phyloP scores from a whole-genome alignment of 2,888 invertebrate species.

The Protula sp. region DNA sequence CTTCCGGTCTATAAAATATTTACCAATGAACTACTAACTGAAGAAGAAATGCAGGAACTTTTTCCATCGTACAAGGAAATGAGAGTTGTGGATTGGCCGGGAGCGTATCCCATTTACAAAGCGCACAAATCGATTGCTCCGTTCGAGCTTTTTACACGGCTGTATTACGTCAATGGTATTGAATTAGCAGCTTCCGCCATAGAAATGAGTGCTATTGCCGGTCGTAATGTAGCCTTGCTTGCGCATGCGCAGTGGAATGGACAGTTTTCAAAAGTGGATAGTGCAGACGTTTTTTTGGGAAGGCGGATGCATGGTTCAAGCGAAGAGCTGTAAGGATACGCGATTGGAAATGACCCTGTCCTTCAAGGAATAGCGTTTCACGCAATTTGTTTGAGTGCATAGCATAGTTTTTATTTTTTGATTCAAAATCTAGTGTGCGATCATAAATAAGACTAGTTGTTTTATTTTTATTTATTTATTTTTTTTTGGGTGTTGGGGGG shows the following conservation, averaged over 20 bases:
- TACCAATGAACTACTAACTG: not conserved
- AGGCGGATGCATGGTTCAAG: too few relatives aligned
- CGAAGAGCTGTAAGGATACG: too few relatives aligned
- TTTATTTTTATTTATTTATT: too few relatives aligned
- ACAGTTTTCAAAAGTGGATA: not conserved
- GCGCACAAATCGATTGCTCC: not conserved
- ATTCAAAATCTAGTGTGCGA: too few relatives aligned
- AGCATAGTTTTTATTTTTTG: too few relatives aligned
- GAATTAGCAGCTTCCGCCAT: conserved; percentile 1
- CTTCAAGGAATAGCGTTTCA: too few relatives aligned
- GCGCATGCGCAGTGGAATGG: not conserved
- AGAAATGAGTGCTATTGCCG: not conserved
- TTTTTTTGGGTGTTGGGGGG: too few relatives aligned
- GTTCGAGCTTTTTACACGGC: not conserved
- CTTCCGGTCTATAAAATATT: not conserved
- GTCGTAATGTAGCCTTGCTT: not conserved
- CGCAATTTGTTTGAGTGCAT: too few relatives aligned
- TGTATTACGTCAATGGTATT: not conserved
- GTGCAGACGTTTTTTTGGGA: not conserved
- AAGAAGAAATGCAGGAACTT: not conserved
- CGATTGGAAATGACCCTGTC: too few relatives aligned
- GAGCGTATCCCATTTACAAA: not conserved
- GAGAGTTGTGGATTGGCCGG: not conserved
- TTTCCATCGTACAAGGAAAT: not conserved
- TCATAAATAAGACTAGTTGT: too few relatives aligned